Evolutionary conservation across 2,888 invertebrate species (phyloP).

Genomic region (Leptopilina myrica): DNA sequence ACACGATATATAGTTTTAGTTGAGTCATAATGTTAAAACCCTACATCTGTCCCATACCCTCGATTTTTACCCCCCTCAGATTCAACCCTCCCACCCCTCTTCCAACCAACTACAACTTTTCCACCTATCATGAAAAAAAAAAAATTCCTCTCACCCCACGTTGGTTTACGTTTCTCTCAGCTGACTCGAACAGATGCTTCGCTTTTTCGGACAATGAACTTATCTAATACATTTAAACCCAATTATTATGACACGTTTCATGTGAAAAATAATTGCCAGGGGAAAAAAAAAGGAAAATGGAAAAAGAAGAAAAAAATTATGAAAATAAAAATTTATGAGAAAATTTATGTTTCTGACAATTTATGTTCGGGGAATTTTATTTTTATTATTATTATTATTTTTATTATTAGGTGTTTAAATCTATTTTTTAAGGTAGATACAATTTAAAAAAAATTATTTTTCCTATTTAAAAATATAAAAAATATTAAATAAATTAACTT

Average conservation of each 20-base stretch:
- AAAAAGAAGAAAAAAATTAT: no score
- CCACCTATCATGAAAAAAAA: background rate
- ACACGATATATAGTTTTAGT: slow-evolving; percentile 33
- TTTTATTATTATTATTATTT: no score
- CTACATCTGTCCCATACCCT: slow-evolving; percentile 48
- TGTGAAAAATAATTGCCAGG: no score
- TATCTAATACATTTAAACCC: background rate
- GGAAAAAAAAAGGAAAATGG: no score
- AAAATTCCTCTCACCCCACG: background rate
- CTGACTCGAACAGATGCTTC: slow-evolving; percentile 18
- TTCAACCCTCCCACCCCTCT: slow-evolving; percentile 16
- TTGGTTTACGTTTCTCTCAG: slow-evolving; percentile 27
- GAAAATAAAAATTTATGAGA: background rate
- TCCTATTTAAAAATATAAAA: no score
- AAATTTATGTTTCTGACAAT: no score
- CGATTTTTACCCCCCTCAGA: slow-evolving; percentile 31
- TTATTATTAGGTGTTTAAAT: no score
- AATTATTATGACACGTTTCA: background rate
- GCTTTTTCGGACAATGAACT: slow-evolving; percentile 18
- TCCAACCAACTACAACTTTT: no score
- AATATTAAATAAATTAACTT: no score
- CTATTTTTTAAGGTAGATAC: no score
- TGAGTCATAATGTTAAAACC: slow-evolving; percentile 51
- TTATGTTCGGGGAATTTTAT: no score
- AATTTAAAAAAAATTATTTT: no score